Evolutionary conservation across 2,797 vertebrate species (phyloP).

Genomic region (Potorous gilbertii): DNA sequence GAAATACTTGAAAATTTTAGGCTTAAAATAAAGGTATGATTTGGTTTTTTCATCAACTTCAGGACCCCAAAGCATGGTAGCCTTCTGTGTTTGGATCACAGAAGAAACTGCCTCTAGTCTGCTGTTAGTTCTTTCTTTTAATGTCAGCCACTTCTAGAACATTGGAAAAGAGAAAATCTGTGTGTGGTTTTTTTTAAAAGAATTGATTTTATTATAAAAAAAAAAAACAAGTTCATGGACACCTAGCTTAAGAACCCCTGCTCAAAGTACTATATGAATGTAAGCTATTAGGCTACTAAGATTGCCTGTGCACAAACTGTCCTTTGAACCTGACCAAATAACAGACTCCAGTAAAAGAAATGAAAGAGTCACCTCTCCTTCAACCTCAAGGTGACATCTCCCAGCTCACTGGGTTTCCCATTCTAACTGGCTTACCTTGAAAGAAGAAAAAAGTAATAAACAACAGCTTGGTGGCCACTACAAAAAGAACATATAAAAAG

Average conservation of each 20-base stretch:
- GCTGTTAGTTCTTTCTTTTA: background rate
- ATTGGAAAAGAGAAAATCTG: background rate
- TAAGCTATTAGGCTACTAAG: background rate
- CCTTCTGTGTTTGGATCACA: background rate
- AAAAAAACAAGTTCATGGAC: too few relatives aligned
- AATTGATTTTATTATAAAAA: too few relatives aligned
- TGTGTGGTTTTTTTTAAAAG: too few relatives aligned
- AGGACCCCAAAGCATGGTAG: background rate
- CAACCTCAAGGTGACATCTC: constrained; percentile 13
- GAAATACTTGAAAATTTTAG: background rate
- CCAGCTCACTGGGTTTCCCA: background rate
- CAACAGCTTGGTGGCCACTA: constrained; percentile 21
- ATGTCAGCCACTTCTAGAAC: constrained; percentile 2
- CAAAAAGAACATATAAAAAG: constrained; percentile 50
- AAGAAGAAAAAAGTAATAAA: background rate
- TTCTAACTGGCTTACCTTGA: constrained; percentile 43
- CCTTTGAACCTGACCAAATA: background rate
- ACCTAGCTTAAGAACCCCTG: background rate
- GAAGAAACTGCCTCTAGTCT: background rate
- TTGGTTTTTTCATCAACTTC: constrained; percentile 2
- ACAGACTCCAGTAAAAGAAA: background rate
- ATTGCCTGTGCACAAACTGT: background rate
- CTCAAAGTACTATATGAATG: background rate
- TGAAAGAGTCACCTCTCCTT: background rate
- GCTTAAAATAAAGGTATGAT: background rate